Evolutionary conservation across 2,888 invertebrate species (phyloP).

Genomic region (Nymphalis polychloros): DNA sequence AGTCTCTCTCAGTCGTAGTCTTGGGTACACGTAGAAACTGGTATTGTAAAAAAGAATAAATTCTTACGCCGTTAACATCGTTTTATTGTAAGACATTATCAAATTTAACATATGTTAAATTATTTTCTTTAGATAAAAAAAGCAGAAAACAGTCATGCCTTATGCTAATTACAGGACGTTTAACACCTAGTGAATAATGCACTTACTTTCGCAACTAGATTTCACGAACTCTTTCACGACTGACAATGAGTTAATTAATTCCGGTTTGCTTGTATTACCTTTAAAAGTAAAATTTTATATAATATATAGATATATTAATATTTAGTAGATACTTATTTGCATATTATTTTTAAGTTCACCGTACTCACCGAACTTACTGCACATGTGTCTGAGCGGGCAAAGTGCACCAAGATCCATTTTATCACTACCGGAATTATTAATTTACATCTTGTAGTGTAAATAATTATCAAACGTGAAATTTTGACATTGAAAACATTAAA

Average conservation of each 20-base stretch:
- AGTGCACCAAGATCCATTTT: slow-evolving; percentile 45
- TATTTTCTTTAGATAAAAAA: too few species aligned
- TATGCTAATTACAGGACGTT: too few species aligned
- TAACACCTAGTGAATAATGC: not conserved
- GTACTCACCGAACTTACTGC: slow-evolving; percentile 53
- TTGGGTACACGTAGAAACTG: too few species aligned
- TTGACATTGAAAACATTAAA: too few species aligned
- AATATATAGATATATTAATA: not conserved
- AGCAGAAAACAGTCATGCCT: too few species aligned
- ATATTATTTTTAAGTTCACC: not conserved
- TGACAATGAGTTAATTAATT: not conserved
- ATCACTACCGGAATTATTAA: not conserved
- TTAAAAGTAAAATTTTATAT: not conserved
- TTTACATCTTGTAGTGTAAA: not conserved
- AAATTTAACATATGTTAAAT: too few species aligned
- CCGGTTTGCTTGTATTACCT: slow-evolving; percentile 15
- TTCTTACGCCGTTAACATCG: too few species aligned
- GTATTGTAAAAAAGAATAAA: too few species aligned
- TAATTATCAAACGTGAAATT: too few species aligned
- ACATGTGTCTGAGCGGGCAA: slow-evolving; percentile 52
- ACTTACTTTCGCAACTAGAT: slow-evolving; percentile 34
- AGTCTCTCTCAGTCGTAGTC: too few species aligned
- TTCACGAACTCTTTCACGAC: not conserved
- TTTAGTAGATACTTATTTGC: too few species aligned
- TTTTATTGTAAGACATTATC: too few species aligned